Base-by-base conservation (phyloP, 2,797 vertebrate genomes). In the Sebastiscus tertius region DNA sequence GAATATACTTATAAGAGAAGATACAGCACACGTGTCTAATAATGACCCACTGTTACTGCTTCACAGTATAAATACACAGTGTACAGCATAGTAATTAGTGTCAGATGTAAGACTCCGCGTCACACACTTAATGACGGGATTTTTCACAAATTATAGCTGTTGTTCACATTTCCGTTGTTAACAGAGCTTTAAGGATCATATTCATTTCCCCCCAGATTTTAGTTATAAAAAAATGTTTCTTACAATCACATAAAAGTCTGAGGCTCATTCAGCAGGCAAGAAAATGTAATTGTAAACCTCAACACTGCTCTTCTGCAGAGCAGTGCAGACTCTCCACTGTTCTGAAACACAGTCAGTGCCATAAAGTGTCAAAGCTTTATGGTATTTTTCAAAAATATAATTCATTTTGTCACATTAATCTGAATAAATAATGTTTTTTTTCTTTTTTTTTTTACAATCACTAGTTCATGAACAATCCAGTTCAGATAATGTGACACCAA, bases 401-500 rank as follows among this genome's bases (percentile, higher is more conserved):
- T 18, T 22, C 2, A 14, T 58, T 52, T 26, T 55, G 39, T 33
- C 10, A 36, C 22, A 39, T 58, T 59, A 7, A 58, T 46, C 16
- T 22, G 11, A 64, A 29, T 31, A 34, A 52, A 63, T 56, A 13
- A 20, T 12, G 8, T 1, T 1, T 18, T 34, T 0, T 56, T 8
- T 9, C 2, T 8, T 27, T 27, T 6, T 5, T 39, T 42, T 42
- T 42, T 42, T 42, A 3, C 39, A 42, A 27, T 68, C 54, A 3
- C 33, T 56, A 29, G 12, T 60, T 73, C 18, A 63, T 63, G 4
- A 74, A 67, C 67, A 46, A 27, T 27, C 4, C 60, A 54, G 42
- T 33, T 29, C 18, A 63, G 64, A 72, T 71, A 39, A 74, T 89
- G 56, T 82, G 55, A 77, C 70, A 84, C 42, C 60, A 82, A 34